Evolutionary conservation across 1,140 invertebrate species (phyloP).

Genomic region (Saccostrea echinata): DNA sequence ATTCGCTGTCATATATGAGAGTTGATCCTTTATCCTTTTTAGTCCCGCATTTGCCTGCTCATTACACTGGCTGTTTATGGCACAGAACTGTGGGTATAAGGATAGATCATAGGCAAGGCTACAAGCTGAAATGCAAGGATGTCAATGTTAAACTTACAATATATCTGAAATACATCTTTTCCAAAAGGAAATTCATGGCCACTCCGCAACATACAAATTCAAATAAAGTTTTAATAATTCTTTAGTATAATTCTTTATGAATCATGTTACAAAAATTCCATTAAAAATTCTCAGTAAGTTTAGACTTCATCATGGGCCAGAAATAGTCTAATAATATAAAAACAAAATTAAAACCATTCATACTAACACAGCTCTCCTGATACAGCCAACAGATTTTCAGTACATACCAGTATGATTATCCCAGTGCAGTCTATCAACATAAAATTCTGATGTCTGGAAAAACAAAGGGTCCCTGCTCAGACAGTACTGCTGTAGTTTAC

Average conservation of each 20-base stretch:
- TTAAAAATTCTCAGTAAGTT: too few species aligned
- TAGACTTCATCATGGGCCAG: too few species aligned
- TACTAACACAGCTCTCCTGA: too few species aligned
- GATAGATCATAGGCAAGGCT: slow-evolving; percentile 43
- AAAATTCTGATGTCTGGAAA: slow-evolving; percentile 49
- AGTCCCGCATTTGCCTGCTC: slow-evolving; percentile 52
- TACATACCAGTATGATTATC: slow-evolving; percentile 52
- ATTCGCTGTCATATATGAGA: slow-evolving; percentile 48
- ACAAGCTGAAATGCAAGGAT: slow-evolving; percentile 49
- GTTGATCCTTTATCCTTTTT: slow-evolving; percentile 46
- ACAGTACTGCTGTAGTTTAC: slow-evolving; percentile 52
- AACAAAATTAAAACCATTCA: too few species aligned
- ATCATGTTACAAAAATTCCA: too few species aligned
- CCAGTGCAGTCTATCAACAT: slow-evolving; percentile 53
- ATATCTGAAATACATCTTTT: too few species aligned
- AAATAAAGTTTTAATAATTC: too few species aligned
- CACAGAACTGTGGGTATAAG: background rate
- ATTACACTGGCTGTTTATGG: slow-evolving; percentile 42
- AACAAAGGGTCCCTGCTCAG: slow-evolving; percentile 57
- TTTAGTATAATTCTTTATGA: too few species aligned
- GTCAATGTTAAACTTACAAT: background rate
- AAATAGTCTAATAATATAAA: too few species aligned
- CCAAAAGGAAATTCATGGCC: too few species aligned
- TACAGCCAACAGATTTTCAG: too few species aligned
- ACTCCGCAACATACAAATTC: too few species aligned